phyloP scores from a whole-genome alignment of 2,888 invertebrate species.

The Orthosia cruda region DNA sequence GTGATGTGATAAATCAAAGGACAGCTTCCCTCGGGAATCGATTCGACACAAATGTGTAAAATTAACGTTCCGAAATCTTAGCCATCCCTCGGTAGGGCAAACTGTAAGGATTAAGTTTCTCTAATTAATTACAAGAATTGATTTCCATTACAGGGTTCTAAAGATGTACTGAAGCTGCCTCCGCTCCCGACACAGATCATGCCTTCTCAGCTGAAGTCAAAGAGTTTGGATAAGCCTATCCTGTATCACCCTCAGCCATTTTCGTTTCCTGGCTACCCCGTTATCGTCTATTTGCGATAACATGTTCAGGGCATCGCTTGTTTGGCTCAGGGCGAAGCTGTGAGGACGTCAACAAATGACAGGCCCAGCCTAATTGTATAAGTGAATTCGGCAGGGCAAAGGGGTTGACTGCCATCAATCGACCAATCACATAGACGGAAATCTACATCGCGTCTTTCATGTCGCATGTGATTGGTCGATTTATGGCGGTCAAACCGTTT shows the following conservation, averaged over 20 bases:
- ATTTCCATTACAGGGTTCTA: constrained; percentile 42
- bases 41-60: no score
- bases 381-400: no score
- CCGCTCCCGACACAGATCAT: constrained; percentile 78
- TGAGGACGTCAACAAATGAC: neutral
- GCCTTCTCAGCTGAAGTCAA: constrained; percentile 81
- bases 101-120: neutral
- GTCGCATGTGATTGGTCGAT: no score
- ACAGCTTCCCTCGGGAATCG: neutral
- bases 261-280: constrained; percentile 86
- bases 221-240: constrained; percentile 76
- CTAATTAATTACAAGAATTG: neutral
- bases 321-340: neutral
- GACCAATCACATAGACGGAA: no score
- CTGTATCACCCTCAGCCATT: constrained; percentile 86
- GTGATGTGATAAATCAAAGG: neutral
- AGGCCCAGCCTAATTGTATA: neutral
- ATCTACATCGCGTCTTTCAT: no score
- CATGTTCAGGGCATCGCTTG: neutral
- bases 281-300: constrained; percentile 81
- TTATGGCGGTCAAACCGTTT: no score
- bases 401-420: no score
- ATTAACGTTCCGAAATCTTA: no score
- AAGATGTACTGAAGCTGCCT: constrained; percentile 50
- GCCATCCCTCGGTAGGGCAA: no score